Percentiles rank a stretch among this genome's conserved stretches.
Evolutionary conservation across 2,113 vertebrate genomes (phyloP).

Genomic region (Salvelinus sp.): DNA sequence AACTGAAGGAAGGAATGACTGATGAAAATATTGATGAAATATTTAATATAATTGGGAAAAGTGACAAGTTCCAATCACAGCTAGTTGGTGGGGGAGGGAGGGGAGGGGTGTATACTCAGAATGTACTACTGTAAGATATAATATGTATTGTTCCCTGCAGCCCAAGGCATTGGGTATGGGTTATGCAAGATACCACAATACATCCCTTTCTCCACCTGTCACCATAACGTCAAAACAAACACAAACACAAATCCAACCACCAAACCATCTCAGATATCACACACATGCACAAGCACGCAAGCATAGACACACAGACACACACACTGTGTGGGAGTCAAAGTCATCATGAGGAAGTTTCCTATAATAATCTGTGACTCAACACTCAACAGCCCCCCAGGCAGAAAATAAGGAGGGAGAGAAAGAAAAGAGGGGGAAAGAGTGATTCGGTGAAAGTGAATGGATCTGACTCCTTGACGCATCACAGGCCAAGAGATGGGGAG

Average conservation of each 20-base stretch:
- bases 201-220: not conserved
- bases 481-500: constrained; percentile 31
- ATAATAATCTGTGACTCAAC: constrained; percentile 40
- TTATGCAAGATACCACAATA: constrained; percentile 8
- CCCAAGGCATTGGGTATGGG: not conserved
- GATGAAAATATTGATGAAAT: not conserved
- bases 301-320: constrained; percentile 9
- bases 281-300: not conserved
- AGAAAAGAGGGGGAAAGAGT: constrained; percentile 26
- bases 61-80: too few species aligned
- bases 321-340: not conserved
- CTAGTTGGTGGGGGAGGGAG: too few species aligned
- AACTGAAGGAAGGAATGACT: not conserved
- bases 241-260: not conserved
- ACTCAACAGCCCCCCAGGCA: constrained; percentile 33
- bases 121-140: too few species aligned
- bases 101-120: too few species aligned
- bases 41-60: too few species aligned
- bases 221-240: constrained; percentile 19
- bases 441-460: constrained; percentile 64
- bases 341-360: constrained; percentile 22
- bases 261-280: constrained; percentile 1
- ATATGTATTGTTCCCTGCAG: not conserved
- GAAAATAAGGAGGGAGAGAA: constrained; percentile 43
- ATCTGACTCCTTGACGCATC: constrained; percentile 50